These are phyloP conservation scores for Amblyopsis rosae DNA, from an alignment of 2,113 vertebrate genomes.

Conservation along the genomic window DNA sequence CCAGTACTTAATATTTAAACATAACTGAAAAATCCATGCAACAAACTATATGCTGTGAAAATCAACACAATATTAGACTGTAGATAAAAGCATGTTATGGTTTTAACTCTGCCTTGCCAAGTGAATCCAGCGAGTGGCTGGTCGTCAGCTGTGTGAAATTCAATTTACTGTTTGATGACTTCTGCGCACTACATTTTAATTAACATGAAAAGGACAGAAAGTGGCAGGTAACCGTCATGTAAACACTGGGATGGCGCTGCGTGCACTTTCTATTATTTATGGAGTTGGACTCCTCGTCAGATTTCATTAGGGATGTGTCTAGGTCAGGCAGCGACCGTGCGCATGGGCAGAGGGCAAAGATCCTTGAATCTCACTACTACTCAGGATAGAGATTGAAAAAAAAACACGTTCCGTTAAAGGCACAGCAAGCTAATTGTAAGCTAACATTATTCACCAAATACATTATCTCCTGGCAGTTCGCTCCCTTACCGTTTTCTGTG, in stretches of 20 bases:
- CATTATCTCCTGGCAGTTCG: no score
- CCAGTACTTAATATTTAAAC: no score
- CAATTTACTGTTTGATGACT: conserved; percentile 38
- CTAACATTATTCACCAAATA: no score
- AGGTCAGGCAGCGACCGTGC: conserved; percentile 15
- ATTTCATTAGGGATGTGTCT: conserved; percentile 57
- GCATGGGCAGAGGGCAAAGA: conserved; percentile 20
- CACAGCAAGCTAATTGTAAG: no score
- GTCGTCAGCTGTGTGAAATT: conserved; percentile 2
- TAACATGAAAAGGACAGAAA: conserved; percentile 59
- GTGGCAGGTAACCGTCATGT: conserved; percentile 61
- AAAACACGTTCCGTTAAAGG: no score
- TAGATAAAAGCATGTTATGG: not conserved
- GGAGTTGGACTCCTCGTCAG: conserved; percentile 68
- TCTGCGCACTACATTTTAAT: conserved; percentile 61
- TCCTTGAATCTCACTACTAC: not conserved
- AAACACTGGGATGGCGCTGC: conserved; percentile 61
- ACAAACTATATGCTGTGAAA: no score
- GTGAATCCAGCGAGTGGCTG: not conserved
- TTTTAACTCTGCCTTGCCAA: not conserved
- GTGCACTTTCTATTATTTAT: conserved; percentile 67
- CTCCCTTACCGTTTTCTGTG: no score
- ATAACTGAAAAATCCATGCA: no score
- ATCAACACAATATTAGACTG: not conserved
- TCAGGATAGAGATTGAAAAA: not conserved